Evolutionary conservation across 1,140 invertebrate species (phyloP), one percentile per base, ranked within the genome.

Genomic region (Drosophila erecta): DNA sequence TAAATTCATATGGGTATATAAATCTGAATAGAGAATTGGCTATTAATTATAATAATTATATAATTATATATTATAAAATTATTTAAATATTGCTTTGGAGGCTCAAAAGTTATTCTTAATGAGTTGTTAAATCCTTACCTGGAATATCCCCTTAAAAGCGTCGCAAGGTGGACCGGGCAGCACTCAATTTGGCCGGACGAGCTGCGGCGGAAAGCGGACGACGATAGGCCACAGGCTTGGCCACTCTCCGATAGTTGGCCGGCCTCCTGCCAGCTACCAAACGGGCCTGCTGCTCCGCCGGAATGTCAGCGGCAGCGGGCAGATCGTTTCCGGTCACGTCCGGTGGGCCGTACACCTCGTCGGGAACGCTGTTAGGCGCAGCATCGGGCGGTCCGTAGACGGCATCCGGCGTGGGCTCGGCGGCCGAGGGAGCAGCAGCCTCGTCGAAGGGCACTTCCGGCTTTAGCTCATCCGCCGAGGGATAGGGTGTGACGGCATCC

Each of bases 391-490:
- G 90, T 1, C 90, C 90, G 43, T 91, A 91, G 22, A 90, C 81
- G 3, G 81, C 85, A 70, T 91, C 90, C 12, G 90, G 90, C 30
- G 79, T 80, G 11, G 72, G 76, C 7, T 76, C 84, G 1, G 12
- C 78, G 11, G 83, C 78, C 3, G 80, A 47, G 11, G 67, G 53
- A 14, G 80, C 86, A 4, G 80, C 86, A 7, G 84, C 83, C 65
- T 91, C 90, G 27, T 91, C 77, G 51, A 91, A 91, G 4, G 90
- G 90, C 41, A 91, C 79, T 46, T 91, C 90, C 17, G 90, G 90
- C 20, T 91, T 91, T 11, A 91, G 69, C 43, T 91, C 90, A 40
- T 91, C 90, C 3, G 85, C 86, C 10, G 75, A 77, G n/a, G 90
- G 90, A 64, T 91, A 91, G 10, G 90, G 90, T 2, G 90, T 91